Evolutionary conservation across 2,797 vertebrate species (phyloP).

Genomic region (Mus spretus): DNA sequence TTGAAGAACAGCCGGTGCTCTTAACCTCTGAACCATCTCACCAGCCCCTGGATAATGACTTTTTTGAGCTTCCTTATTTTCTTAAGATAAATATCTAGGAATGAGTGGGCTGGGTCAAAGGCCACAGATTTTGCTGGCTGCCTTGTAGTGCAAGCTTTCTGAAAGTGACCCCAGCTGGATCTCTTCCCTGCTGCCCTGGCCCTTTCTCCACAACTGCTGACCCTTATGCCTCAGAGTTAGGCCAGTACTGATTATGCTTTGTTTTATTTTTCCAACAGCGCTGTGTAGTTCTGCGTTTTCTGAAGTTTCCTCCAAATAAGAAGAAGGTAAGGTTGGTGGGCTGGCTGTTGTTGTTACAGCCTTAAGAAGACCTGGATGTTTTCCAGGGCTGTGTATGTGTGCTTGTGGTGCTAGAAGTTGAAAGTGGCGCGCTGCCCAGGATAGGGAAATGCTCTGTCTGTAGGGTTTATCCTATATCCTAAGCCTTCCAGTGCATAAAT

Average conservation of each 20-base stretch:
- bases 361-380: slow-evolving; percentile 20
- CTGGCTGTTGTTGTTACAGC: not conserved
- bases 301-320: slow-evolving; percentile 94
- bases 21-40: not conserved
- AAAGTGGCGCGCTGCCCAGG: not conserved
- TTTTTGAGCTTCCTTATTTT: not conserved
- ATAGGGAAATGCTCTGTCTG: not conserved
- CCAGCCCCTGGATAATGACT: not conserved
- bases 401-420: not conserved
- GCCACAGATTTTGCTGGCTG: not conserved
- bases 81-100: slow-evolving; percentile 6
- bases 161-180: not conserved
- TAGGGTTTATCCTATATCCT: not conserved
- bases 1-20: not conserved
- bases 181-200: not conserved
- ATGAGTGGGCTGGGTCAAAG: not conserved
- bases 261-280: slow-evolving; percentile 88
- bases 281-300: slow-evolving; percentile 95
- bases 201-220: not conserved
- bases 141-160: not conserved
- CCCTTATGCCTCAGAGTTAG: not conserved
- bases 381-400: not conserved
- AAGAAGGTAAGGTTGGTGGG: slow-evolving; percentile 88
- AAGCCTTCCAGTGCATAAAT: not conserved
- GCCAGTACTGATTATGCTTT: slow-evolving; percentile 48